Base-by-base conservation (phyloP, 2,797 vertebrate species). In the Acridotheres tristis region DNA sequence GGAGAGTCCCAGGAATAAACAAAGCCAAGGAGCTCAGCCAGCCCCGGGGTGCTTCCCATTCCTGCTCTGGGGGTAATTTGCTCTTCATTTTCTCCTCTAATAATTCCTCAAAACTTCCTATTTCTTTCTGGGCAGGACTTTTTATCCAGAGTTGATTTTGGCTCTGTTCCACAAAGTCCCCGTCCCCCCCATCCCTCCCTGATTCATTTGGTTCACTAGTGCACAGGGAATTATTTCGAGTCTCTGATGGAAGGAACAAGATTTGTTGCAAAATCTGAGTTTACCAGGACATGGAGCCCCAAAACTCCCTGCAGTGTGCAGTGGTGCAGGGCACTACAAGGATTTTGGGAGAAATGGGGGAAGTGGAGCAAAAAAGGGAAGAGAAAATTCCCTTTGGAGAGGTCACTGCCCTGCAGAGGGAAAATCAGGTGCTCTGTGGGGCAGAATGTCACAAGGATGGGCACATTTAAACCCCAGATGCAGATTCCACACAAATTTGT, bases 181-280 rank as follows among this genome's bases (percentile, higher is more conserved):
- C 1, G 0, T 63, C 72, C 6, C 19, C 3, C 13, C 9, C 32
- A n/a, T 22, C 47, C 11, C 3, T 85, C 16, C 73, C 22, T 0
- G 0, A 22, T 59, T 53, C 3, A 0, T 62, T 73, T 55, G 30
- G 27, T 16, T 69, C 25, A 13, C 34, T 48, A 13, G 19, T 9
- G 4, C 34, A 11, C 8, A 17, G 8, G 25, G 27, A 48, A 25
- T 59, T 48, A 13, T 48, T 91, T 68, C 0, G 10, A 7, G 32
- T 57, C 25, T 42, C 22, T 1, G 1, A 4, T 8, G 51, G 36
- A 62, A 74, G 22, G 20, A 77, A 40, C 2, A 6, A 58, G 27
- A 40, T 27, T 11, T 62, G 23, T 51, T 27, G 5, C 9, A 25
- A 76, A 73, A 67, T 78, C 34, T 36, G 43, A 83, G 8, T 48